Percentiles rank a stretch among this genome's conserved stretches.
phyloP scores from a whole-genome alignment of 2,113 vertebrate genomes.

The Gnathochromis pfefferi region DNA sequence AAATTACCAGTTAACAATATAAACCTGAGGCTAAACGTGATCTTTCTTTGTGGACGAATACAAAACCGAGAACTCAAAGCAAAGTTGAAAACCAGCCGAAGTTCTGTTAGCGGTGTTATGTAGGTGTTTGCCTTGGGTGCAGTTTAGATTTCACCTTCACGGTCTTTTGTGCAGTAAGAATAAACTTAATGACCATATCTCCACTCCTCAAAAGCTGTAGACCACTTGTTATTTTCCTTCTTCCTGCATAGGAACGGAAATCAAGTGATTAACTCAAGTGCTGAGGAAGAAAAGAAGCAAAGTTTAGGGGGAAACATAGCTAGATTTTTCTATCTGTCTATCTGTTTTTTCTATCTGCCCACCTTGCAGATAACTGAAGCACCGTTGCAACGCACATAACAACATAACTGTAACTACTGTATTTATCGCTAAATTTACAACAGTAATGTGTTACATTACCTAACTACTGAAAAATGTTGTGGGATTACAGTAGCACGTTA shows the following conservation, averaged over 20 bases:
- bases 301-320: background rate
- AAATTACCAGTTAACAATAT: background rate
- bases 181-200: background rate
- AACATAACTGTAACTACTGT: background rate
- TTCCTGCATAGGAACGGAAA: background rate
- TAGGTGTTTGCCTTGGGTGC: background rate
- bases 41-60: background rate
- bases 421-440: background rate
- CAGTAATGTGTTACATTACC: background rate
- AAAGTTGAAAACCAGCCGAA: background rate
- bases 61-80: background rate
- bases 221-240: background rate
- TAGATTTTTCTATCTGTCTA: background rate
- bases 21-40: background rate
- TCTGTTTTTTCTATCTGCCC: background rate
- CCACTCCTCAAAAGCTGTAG: background rate
- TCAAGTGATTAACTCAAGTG: background rate
- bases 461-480: background rate
- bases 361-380: background rate
- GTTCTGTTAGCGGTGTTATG: background rate
- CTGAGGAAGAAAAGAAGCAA: background rate
- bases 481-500: background rate
- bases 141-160: background rate
- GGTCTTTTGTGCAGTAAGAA: background rate
- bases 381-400: fast-evolving